These are phyloP conservation scores for Eupithecia exiguata DNA, from an alignment of 2,888 invertebrate species.

Conservation along the genomic window DNA sequence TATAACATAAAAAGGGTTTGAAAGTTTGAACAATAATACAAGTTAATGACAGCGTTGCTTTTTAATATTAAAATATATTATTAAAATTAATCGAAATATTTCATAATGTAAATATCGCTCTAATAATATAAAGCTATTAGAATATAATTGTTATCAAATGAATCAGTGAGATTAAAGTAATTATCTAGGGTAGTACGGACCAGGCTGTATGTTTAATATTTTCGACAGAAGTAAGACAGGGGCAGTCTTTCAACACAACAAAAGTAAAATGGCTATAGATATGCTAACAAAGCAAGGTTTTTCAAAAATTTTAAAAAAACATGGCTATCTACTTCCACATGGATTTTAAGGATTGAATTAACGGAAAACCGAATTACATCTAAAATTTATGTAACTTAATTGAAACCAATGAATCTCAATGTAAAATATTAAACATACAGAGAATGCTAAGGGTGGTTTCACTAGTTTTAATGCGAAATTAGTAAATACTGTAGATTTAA, in stretches of 20 bases:
- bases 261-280: background rate
- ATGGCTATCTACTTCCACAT: background rate
- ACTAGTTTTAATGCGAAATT: conserved; percentile 68
- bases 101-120: conserved; percentile 76
- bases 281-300: no score
- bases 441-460: conserved; percentile 56
- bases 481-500: conserved; percentile 65
- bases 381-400: background rate
- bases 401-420: conserved; percentile 64
- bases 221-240: conserved; percentile 41
- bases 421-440: conserved; percentile 69
- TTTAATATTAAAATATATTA: conserved; percentile 41
- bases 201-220: conserved; percentile 69
- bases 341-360: background rate
- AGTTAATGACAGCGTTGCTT: conserved; percentile 56
- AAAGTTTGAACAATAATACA: conserved; percentile 40
- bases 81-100: conserved; percentile 55
- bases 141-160: conserved; percentile 74
- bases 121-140: conserved; percentile 74
- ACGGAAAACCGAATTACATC: background rate
- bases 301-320: no score
- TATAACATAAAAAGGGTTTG: conserved; percentile 33
- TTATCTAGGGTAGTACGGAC: conserved; percentile 57
- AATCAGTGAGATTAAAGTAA: conserved; percentile 82
- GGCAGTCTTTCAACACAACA: background rate